A percentile compares a stretch with the other conserved stretches of the same genome.
phyloP scores from a whole-genome alignment of 2,888 invertebrate species.

The Seira musarum region DNA sequence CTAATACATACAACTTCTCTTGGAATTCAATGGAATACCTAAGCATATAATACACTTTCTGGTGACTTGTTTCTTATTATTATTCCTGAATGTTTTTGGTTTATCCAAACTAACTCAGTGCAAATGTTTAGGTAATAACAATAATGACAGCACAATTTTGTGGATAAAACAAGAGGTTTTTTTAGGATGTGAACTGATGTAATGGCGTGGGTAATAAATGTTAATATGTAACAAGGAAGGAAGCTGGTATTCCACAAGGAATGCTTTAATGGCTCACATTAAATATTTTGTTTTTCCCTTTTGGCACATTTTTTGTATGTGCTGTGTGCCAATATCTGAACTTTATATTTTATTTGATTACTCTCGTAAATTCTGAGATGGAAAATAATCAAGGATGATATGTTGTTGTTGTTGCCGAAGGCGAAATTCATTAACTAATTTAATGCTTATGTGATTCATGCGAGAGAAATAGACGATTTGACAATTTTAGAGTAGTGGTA shows the following conservation, averaged over 20 bases:
- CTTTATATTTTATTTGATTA: neutral
- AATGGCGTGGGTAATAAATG: slow-evolving; percentile 2
- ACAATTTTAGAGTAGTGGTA: too few species aligned
- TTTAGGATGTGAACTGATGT: neutral
- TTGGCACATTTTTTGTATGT: neutral
- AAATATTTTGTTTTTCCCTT: neutral
- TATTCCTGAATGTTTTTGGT: neutral
- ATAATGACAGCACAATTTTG: neutral
- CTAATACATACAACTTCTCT: neutral
- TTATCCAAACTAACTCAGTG: neutral
- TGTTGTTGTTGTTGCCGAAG: neutral
- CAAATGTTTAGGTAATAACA: slow-evolving; percentile 7
- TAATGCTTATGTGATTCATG: too few species aligned
- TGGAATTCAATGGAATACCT: neutral
- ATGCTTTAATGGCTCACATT: neutral
- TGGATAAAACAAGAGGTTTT: neutral
- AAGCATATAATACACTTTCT: neutral
- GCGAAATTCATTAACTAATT: too few species aligned
- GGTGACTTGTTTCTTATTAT: neutral
- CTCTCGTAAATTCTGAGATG: slow-evolving; percentile 5
- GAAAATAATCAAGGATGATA: neutral
- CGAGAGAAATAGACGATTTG: neutral
- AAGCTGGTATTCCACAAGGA: neutral
- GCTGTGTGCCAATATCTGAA: neutral
- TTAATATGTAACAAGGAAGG: neutral